These are phyloP conservation scores for Trichomalopsis sarcophagae DNA, from an alignment of 1,140 invertebrate genomes.

Conservation along the genomic window DNA sequence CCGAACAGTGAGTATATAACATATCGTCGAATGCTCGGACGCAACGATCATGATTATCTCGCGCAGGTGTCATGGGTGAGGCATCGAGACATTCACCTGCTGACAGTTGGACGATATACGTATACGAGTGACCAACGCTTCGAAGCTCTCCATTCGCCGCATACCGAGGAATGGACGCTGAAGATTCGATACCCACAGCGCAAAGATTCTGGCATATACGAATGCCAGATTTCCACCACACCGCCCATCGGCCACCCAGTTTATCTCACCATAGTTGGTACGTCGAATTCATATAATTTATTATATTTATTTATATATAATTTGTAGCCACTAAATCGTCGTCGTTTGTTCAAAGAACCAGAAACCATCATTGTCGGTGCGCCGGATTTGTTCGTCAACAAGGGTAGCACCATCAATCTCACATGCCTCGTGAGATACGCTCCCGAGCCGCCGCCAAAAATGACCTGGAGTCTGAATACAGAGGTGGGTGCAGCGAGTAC, in stretches of 20 bases:
- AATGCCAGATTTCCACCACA: constrained; percentile 88
- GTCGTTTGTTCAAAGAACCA: constrained; percentile 75
- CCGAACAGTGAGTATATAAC: constrained; percentile 82
- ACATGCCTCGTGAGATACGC: constrained; percentile 81
- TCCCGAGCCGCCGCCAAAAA: constrained; percentile 79
- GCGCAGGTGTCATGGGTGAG: constrained; percentile 79
- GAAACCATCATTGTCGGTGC: constrained; percentile 80
- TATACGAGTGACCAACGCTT: constrained; percentile 79
- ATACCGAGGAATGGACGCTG: constrained; percentile 79
- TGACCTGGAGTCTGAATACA: constrained; percentile 80
- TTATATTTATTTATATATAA: too few species aligned
- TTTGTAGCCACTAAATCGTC: too few species aligned
- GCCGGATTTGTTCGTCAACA: constrained; percentile 80
- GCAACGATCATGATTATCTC: neutral
- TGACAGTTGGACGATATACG: constrained; percentile 78
- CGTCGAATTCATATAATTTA: constrained; percentile 60
- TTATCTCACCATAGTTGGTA: constrained; percentile 83
- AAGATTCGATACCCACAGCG: constrained; percentile 81
- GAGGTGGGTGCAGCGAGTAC: constrained; percentile 70
- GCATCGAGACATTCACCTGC: constrained; percentile 75
- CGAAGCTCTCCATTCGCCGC: constrained; percentile 74
- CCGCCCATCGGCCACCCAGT: constrained; percentile 84
- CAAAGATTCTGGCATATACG: constrained; percentile 84
- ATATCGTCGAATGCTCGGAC: too few species aligned
- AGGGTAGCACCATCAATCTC: constrained; percentile 82